Evolutionary conservation across 1,140 invertebrate genomes (phyloP).

Genomic region (Drosophila leontia): DNA sequence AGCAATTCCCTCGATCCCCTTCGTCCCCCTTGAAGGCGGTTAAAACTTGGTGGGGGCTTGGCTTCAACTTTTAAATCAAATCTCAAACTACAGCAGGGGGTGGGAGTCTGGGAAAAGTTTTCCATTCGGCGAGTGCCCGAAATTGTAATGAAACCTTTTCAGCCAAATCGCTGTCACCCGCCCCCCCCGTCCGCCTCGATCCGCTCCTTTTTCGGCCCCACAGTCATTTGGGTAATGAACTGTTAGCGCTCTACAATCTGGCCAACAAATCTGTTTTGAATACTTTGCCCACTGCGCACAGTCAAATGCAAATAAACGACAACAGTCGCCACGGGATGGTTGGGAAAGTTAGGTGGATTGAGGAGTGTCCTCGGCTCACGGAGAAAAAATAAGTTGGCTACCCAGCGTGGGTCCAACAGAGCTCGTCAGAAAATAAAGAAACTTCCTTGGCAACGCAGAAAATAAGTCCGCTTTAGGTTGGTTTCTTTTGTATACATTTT

Average conservation of each 20-base stretch:
- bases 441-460: background rate
- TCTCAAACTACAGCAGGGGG: conserved; percentile 19
- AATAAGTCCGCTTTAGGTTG: background rate
- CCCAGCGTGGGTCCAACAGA: background rate
- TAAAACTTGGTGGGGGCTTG: conserved; percentile 27
- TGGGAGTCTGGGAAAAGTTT: conserved; percentile 51
- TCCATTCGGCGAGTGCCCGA: conserved; percentile 32
- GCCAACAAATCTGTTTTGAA: conserved; percentile 81
- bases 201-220: background rate
- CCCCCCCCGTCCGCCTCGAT: background rate
- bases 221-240: conserved; percentile 82
- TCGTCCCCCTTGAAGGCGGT: conserved; percentile 3
- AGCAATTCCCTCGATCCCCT: conserved; percentile 39
- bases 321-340: conserved; percentile 11
- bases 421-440: background rate
- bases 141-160: conserved; percentile 66
- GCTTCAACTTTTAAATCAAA: conserved; percentile 49
- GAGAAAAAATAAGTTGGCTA: conserved; percentile 3
- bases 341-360: background rate
- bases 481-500: background rate
- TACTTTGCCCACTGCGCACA: conserved; percentile 58
- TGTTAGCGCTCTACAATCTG: conserved; percentile 79
- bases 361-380: conserved; percentile 5
- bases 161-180: conserved; percentile 35
- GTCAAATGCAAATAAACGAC: conserved; percentile 76